These are phyloP conservation scores for Labeo rohita DNA, from an alignment of 2,113 vertebrate species.

Conservation along the genomic window DNA sequence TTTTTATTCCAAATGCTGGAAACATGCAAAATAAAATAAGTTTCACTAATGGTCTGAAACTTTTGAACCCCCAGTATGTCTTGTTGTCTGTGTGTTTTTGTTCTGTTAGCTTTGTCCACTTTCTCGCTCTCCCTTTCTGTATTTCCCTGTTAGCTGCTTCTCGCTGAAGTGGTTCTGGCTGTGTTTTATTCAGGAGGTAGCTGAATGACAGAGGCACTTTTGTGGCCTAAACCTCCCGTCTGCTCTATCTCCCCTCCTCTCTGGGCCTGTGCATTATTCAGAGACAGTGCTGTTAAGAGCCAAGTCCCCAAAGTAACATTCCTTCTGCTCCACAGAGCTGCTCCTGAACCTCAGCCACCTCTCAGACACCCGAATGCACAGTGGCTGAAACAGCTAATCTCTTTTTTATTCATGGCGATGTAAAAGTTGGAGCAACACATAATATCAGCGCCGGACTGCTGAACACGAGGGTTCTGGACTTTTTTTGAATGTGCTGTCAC, in stretches of 20 bases:
- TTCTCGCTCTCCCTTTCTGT: constrained; percentile 18
- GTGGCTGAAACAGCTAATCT: not conserved
- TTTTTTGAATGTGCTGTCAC: constrained; percentile 32
- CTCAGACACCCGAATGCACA: not conserved
- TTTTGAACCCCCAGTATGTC: not conserved
- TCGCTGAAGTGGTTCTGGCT: constrained; percentile 16
- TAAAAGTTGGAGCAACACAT: constrained; percentile 1
- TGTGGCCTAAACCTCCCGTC: constrained; percentile 31
- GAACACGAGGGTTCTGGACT: constrained; percentile 5
- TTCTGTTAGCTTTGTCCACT: not conserved
- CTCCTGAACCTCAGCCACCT: constrained; percentile 14
- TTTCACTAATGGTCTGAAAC: not conserved
- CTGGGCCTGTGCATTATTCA: constrained; percentile 55
- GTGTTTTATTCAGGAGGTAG: constrained; percentile 49
- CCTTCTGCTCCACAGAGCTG: constrained; percentile 48
- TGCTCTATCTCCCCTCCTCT: constrained; percentile 23
- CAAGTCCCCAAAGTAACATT: constrained; percentile 45
- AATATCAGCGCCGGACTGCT: not conserved
- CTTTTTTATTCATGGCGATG: constrained; percentile 26
- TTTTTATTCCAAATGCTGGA: no score
- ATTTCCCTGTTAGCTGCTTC: constrained; percentile 14
- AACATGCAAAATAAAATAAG: not conserved
- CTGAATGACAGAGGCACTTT: constrained; percentile 9
- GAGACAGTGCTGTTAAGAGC: constrained; percentile 45
- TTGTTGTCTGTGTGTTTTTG: not conserved